Percentiles rank a stretch among this genome's conserved stretches.
These are phyloP conservation scores for Eretmocerus hayati DNA, from an alignment of 2,888 invertebrate species.

Conservation along the genomic window DNA sequence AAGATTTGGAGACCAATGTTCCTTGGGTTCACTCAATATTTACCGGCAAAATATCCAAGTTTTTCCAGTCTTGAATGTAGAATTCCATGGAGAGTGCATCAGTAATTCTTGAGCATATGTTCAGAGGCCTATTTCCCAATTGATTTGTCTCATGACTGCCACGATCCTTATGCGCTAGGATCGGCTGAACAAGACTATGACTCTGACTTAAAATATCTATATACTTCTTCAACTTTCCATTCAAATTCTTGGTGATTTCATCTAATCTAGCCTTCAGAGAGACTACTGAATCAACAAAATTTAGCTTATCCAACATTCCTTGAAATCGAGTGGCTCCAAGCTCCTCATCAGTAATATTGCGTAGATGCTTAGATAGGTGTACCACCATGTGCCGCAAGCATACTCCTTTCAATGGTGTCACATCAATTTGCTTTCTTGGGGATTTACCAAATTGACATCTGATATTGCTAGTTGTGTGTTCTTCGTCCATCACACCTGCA, in stretches of 20 bases:
- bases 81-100: slow-evolving; percentile 34
- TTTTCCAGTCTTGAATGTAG: slow-evolving; percentile 37
- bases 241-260: slow-evolving; percentile 33
- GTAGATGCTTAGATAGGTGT: slow-evolving; percentile 34
- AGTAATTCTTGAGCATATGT: slow-evolving; percentile 36
- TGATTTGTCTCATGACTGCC: slow-evolving; percentile 25
- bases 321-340: slow-evolving; percentile 39
- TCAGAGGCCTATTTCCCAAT: slow-evolving; percentile 23
- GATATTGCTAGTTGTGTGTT: slow-evolving; percentile 4
- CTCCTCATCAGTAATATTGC: slow-evolving; percentile 35
- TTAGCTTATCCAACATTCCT: slow-evolving; percentile 35
- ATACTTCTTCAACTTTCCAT: slow-evolving; percentile 34
- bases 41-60: slow-evolving; percentile 38
- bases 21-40: too few species aligned
- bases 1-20: background rate
- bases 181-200: slow-evolving; percentile 33
- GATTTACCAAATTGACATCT: slow-evolving; percentile 39
- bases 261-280: slow-evolving; percentile 30
- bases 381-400: slow-evolving; percentile 40
- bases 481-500: slow-evolving; percentile 18
- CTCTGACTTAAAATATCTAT: slow-evolving; percentile 32
- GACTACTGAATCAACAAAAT: slow-evolving; percentile 32
- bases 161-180: slow-evolving; percentile 29
- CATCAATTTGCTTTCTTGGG: slow-evolving; percentile 39
- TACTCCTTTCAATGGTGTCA: slow-evolving; percentile 38